Evolutionary conservation across 2,797 vertebrate species (phyloP).

Genomic region (Salarias fasciatus): DNA sequence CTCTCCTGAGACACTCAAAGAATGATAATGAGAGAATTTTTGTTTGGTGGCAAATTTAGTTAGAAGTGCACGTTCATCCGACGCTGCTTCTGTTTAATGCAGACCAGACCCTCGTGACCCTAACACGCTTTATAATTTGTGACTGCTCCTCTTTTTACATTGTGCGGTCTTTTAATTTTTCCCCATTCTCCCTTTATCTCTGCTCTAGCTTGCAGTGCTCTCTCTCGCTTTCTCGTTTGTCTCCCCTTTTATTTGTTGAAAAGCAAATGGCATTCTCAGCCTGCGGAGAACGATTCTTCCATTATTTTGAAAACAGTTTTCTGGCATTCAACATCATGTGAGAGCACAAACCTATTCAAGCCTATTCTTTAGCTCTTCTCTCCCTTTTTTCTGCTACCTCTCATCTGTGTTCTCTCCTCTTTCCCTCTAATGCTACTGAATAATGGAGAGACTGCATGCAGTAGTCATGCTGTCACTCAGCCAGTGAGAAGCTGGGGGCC

Average conservation of each 20-base stretch:
- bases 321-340: slow-evolving; percentile 48
- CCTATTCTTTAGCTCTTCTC: slow-evolving; percentile 43
- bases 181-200: slow-evolving; percentile 37
- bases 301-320: slow-evolving; percentile 52
- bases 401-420: slow-evolving; percentile 61
- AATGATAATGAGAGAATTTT: slow-evolving; percentile 43
- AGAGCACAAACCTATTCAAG: slow-evolving; percentile 45
- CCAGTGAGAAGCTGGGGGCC: slow-evolving; percentile 62
- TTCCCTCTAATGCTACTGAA: slow-evolving; percentile 75
- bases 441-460: slow-evolving; percentile 79
- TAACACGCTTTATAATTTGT: slow-evolving; percentile 50
- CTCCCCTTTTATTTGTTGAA: slow-evolving; percentile 21
- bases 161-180: slow-evolving; percentile 36
- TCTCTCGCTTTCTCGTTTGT: slow-evolving; percentile 34
- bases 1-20: slow-evolving; percentile 43
- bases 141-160: slow-evolving; percentile 36
- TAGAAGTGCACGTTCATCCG: slow-evolving; percentile 12
- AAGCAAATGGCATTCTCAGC: slow-evolving; percentile 52
- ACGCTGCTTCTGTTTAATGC: slow-evolving; percentile 42
- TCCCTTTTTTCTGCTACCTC: slow-evolving; percentile 55
- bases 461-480: slow-evolving; percentile 78
- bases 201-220: slow-evolving; percentile 35
- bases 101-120: slow-evolving; percentile 39
- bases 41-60: slow-evolving; percentile 34
- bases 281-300: slow-evolving; percentile 45